Base-by-base conservation (phyloP, 2,797 vertebrate species). In the Meriones psammophilus region DNA sequence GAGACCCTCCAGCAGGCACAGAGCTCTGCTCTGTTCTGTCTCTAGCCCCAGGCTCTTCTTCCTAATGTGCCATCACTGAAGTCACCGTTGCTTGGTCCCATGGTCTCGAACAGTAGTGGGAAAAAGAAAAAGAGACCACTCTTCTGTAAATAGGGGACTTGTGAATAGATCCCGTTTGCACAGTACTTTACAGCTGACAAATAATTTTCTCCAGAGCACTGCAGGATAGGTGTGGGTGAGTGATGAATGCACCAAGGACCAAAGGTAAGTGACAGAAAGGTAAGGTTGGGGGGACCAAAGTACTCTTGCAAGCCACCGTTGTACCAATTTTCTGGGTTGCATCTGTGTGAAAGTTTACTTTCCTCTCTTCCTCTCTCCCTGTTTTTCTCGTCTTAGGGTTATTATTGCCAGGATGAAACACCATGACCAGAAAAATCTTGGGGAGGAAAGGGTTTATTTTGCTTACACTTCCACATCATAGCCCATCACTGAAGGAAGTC, bases 271-370 rank as follows among this genome's bases (percentile, higher is more conserved):
- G 2, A 2, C 10, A 2, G 68, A 58, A n/a, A 87, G 69, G 20
- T 24, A 83, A 89, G 36, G 56, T 36, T 86, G 39, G 22, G 56
- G n/a, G 28, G 46, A 50, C 36, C 18, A 28, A 18, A 1, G 4
- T 78, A 60, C 76, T 78, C 80, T 64, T 36, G 22, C 17, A 94
- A 78, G 24, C 26, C 12, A 3, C 9, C 36, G 33, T 79, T 28
- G 33, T 68, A 77, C 60, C 28, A 1, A 56, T 86, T 92, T 89
- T 91, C 68, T 76, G 81, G 10, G 39, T 8, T 95, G 5, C 50
- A 30, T 92, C 54, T 92, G 69, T 5, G 30, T 80, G 62, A 88
- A 93, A 92, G 66, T 36, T 86, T 56, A 15, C 66, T 71, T 36
- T 36, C 33, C 42, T 50, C 30, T 36, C 33, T 71, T n/a, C 46